phyloP scores from a whole-genome alignment of 2,888 invertebrate genomes.

The Clunio marinus region DNA sequence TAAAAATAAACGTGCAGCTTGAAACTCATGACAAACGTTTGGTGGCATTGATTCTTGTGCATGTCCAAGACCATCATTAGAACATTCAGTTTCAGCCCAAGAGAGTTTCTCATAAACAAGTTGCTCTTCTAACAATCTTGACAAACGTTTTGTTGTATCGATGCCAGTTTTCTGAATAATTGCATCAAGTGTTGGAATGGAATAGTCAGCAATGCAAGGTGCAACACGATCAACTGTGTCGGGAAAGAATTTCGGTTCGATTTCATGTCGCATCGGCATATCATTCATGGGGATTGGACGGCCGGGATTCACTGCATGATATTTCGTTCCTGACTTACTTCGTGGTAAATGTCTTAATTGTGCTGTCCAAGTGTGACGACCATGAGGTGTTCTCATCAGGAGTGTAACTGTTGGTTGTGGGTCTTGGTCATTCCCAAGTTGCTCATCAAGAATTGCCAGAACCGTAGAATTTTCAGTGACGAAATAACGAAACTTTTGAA shows the following conservation, averaged over 20 bases:
- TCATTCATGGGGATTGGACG: conserved; percentile 75
- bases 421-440: conserved; percentile 87
- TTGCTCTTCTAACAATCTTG: conserved; percentile 69
- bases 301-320: conserved; percentile 54
- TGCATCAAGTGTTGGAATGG: conserved; percentile 82
- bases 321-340: conserved; percentile 67
- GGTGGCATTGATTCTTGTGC: conserved; percentile 74
- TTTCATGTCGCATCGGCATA: conserved; percentile 59
- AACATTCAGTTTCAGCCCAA: conserved; percentile 52
- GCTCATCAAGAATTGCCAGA: conserved; percentile 85
- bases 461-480: conserved; percentile 86
- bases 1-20: conserved; percentile 89
- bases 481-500: conserved; percentile 77
- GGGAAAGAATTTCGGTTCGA: conserved; percentile 72
- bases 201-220: conserved; percentile 81
- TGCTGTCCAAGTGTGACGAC: conserved; percentile 92
- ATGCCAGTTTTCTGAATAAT: conserved; percentile 59
- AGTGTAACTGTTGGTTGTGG: conserved; percentile 86
- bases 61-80: conserved; percentile 52
- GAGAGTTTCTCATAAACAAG: conserved; percentile 57
- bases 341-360: conserved; percentile 82
- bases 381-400: conserved; percentile 87
- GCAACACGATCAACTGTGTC: conserved; percentile 74
- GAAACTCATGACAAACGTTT: conserved; percentile 83
- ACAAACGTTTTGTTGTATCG: conserved; percentile 57